phyloP scores from a whole-genome alignment of 2,797 vertebrate species.

The Hemibagrus guttatus region DNA sequence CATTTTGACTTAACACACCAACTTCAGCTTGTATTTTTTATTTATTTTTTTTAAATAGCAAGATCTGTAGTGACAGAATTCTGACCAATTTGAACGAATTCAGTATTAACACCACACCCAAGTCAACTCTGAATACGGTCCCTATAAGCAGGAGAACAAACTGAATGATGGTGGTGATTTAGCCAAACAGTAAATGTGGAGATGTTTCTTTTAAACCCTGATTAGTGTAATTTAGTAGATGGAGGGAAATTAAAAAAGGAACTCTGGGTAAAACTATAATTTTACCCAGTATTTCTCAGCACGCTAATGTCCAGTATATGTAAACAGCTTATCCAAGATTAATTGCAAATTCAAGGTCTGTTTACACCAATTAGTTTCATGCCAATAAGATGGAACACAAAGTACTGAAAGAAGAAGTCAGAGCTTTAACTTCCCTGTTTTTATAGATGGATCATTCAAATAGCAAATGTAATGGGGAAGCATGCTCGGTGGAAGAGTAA shows the following conservation, averaged over 20 bases:
- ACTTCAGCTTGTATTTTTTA: background rate
- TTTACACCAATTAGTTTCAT: conserved; percentile 17
- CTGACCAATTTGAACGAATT: background rate
- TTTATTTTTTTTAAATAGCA: background rate
- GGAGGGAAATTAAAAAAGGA: background rate
- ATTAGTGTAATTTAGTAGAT: background rate
- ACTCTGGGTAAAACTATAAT: too few relatives aligned
- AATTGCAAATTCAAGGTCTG: background rate
- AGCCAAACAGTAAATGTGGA: background rate
- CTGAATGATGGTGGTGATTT: background rate
- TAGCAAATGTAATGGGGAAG: conserved; percentile 33
- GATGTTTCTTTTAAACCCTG: background rate
- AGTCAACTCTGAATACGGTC: background rate
- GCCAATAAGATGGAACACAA: background rate
- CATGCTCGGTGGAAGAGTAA: conserved; percentile 15
- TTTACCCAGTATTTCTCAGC: background rate
- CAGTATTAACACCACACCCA: background rate
- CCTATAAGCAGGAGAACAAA: background rate
- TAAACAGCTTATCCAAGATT: background rate
- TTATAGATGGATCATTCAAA: conserved; percentile 27
- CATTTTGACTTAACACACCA: background rate
- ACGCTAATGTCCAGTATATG: background rate
- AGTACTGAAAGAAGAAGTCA: conserved; percentile 36
- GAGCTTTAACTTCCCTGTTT: conserved; percentile 38
- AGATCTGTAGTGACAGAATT: background rate